Evolutionary conservation across 2,888 invertebrate genomes (phyloP).

Genomic region (Melieria picta): DNA sequence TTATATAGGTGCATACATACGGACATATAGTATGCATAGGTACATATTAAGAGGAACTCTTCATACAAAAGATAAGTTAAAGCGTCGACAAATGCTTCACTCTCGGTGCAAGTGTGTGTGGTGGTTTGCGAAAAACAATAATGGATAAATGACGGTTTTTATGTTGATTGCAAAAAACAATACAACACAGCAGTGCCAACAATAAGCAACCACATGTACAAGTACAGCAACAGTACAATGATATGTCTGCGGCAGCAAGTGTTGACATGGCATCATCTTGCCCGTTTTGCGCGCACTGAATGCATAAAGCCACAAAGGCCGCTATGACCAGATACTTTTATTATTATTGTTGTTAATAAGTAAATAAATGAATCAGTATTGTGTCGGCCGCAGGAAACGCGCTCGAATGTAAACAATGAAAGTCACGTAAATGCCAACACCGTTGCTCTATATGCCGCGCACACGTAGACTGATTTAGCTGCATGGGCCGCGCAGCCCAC

Average conservation of each 20-base stretch:
- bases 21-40: too few species aligned
- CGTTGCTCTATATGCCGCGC: too few species aligned
- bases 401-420: slow-evolving; percentile 11
- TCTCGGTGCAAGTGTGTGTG: slow-evolving; percentile 13
- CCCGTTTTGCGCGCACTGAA: slow-evolving; percentile 3
- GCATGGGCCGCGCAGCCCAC: too few species aligned
- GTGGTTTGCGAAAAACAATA: slow-evolving; percentile 20
- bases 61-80: slow-evolving; percentile 15
- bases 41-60: too few species aligned
- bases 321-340: slow-evolving; percentile 18
- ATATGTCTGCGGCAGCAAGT: not conserved
- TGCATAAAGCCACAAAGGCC: not conserved
- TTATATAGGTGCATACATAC: too few species aligned
- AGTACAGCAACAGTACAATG: not conserved
- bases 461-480: too few species aligned
- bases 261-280: slow-evolving; percentile 30
- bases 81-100: slow-evolving; percentile 3
- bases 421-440: slow-evolving; percentile 17
- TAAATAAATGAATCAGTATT: slow-evolving; percentile 34
- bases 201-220: slow-evolving; percentile 5
- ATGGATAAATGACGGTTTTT: slow-evolving; percentile 28
- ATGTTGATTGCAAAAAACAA: slow-evolving; percentile 27
- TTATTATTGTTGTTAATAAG: slow-evolving; percentile 27
- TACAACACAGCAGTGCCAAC: not conserved
- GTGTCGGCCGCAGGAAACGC: slow-evolving; percentile 16